Percentiles rank a stretch among this genome's conserved stretches.
These are phyloP conservation scores for Hypsopygia costalis DNA, from an alignment of 2,888 invertebrate species.

Conservation along the genomic window DNA sequence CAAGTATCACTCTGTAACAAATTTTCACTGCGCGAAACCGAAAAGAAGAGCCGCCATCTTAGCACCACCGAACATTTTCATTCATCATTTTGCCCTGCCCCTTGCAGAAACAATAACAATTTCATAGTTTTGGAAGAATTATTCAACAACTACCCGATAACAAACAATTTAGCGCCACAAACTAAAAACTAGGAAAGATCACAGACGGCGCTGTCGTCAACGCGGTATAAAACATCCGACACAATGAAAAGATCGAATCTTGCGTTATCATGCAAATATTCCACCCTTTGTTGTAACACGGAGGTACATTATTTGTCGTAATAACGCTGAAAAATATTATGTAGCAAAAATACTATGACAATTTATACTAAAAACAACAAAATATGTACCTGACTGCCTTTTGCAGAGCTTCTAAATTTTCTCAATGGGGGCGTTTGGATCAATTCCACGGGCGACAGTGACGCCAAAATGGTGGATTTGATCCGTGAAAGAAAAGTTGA, in stretches of 20 bases:
- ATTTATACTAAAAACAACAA: slow-evolving; percentile 2
- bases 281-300: slow-evolving; percentile 4
- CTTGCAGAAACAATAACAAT: slow-evolving; percentile 3
- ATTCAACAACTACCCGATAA: slow-evolving; percentile 23
- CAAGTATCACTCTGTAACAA: slow-evolving; percentile 10
- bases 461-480: slow-evolving; percentile 62
- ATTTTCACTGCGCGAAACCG: slow-evolving; percentile 1
- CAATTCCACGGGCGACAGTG: slow-evolving; percentile 55
- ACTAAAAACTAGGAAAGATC: slow-evolving; percentile 37
- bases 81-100: slow-evolving; percentile 10
- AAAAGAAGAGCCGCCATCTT: slow-evolving; percentile 35
- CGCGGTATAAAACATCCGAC: slow-evolving; percentile 28
- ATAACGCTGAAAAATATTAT: neutral
- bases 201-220: slow-evolving; percentile 71
- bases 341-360: slow-evolving; percentile 12
- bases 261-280: neutral
- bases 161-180: slow-evolving; percentile 53
- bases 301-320: neutral
- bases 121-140: slow-evolving; percentile 16
- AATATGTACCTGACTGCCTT: slow-evolving; percentile 25
- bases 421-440: slow-evolving; percentile 70
- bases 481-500: slow-evolving; percentile 24
- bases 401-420: slow-evolving; percentile 49
- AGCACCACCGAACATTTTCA: slow-evolving; percentile 32
- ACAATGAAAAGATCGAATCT: slow-evolving; percentile 8